Evolutionary conservation across 1,140 invertebrate genomes (phyloP), one percentile per base, ranked within the genome.

Genomic region (Drosophila obscura): DNA sequence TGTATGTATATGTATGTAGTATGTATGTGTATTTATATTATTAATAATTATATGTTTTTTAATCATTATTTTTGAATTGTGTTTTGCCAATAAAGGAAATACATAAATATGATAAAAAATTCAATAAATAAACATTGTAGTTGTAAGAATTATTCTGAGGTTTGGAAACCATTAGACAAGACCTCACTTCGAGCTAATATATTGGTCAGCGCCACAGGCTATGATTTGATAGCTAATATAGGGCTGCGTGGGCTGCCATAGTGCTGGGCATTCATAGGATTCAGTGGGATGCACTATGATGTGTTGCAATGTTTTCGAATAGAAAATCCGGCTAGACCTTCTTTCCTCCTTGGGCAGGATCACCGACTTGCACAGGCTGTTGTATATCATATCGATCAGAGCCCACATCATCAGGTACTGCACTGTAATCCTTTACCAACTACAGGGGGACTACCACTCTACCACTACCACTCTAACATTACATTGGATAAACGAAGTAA

Each of bases 321-420:
- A 99, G 93, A 65, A 95, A 94, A 5, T 95, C 94, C 5, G 97
- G 95, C 98, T 98, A 99, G 71, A 96, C 95, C 58, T 96, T 19
- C 19, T 19, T 16, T 19, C 95, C 63, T 96, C 95, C 15, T 94
- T 94, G 9, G 94, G 93, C n/a, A 96, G 94, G 55, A 91, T 93
- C 1, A 97, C 95, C 87, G 95, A 95, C 95, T 97, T 93, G 43
- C 93, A 93, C 39, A 92, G 73, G 67, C 95, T 94, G 28, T 93
- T 93, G 81, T 97, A 97, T 53, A 97, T 94, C 64, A 94, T 93
- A 92, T 97, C 95, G 41, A 97, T 93, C 19, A 98, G 90, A 24
- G 94, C 95, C 92, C 97, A 97, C 92, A 98, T 97, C 52, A 99
- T 93, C 13, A 98, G 93, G 90, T 95, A 95, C 39, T 95, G 95